Conservation (phyloP, 2,888 invertebrate genomes). For the Ditula angustiorana region DNA sequence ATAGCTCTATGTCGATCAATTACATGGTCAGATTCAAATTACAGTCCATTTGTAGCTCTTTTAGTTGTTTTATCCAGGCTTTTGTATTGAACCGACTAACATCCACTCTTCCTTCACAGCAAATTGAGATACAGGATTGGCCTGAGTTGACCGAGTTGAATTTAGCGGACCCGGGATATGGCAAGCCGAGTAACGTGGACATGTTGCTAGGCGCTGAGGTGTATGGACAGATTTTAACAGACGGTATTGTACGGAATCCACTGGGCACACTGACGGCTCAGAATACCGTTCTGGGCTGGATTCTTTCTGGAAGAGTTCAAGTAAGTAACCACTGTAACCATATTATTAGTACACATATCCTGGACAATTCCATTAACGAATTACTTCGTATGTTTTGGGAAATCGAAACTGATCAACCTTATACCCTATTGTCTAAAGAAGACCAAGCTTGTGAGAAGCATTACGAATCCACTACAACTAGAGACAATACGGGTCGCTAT, state of each 20-base stretch:
- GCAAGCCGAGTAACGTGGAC: conserved; percentile 26
- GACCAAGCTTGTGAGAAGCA: conserved; percentile 38
- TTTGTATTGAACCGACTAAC: conserved; percentile 35
- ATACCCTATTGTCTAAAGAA: conserved; percentile 22
- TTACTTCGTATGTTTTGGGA: conserved; percentile 41
- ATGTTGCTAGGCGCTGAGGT: conserved; percentile 31
- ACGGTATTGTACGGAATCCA: conserved; percentile 5
- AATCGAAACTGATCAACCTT: conserved; percentile 35
- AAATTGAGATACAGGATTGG: conserved; percentile 24
- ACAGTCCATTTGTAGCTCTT: conserved; percentile 29
- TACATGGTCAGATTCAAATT: conserved; percentile 34
- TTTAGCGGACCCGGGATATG: conserved; percentile 37
- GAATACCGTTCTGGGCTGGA: conserved; percentile 10
- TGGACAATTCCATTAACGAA: neutral
- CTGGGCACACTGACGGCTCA: conserved; percentile 7
- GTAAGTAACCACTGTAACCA: neutral
- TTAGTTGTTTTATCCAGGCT: conserved; percentile 23
- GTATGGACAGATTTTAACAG: conserved; percentile 17
- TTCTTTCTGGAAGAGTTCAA: conserved; percentile 9
- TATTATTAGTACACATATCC: neutral
- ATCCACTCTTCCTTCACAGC: conserved; percentile 26
- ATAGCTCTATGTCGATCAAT: conserved; percentile 29
- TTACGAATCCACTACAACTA: conserved; percentile 20
- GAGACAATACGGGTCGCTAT: conserved; percentile 3
- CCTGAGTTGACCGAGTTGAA: conserved; percentile 31